A percentile compares a stretch with the other conserved stretches of the same genome.
These are phyloP conservation scores for Brachionus plicatilis DNA, from an alignment of 1,140 invertebrate genomes.

Conservation along the genomic window DNA sequence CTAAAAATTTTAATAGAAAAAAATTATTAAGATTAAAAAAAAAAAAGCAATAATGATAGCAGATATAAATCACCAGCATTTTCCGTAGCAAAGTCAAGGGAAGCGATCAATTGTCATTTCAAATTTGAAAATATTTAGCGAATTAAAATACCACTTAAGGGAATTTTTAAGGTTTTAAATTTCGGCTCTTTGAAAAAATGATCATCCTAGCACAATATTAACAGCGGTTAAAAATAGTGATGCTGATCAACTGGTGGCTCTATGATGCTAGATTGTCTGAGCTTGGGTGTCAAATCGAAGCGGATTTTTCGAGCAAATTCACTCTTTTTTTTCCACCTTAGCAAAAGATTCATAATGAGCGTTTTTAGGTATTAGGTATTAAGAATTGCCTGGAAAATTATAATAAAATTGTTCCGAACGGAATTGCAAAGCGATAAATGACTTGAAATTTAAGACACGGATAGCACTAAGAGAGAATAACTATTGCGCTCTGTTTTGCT, in stretches of 20 bases:
- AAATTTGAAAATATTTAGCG: not conserved
- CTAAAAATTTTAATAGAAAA: too few relatives aligned
- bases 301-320: not conserved
- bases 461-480: not conserved
- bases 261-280: not conserved
- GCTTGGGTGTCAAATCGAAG: not conserved
- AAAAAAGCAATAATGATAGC: too few relatives aligned
- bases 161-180: not conserved
- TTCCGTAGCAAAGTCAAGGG: not conserved
- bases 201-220: not conserved
- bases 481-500: not conserved
- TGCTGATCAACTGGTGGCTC: not conserved
- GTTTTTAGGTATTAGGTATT: not conserved
- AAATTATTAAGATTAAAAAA: too few relatives aligned
- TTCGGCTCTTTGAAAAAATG: not conserved
- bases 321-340: not conserved
- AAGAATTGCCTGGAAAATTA: not conserved
- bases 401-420: conserved; percentile 28
- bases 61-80: too few relatives aligned
- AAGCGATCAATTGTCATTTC: not conserved
- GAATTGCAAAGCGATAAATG: not conserved
- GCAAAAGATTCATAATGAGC: not conserved
- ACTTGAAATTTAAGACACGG: conserved; percentile 6
- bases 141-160: not conserved
- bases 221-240: too few relatives aligned